A percentile compares a stretch with the other conserved stretches of the same genome.
These are phyloP conservation scores for Philopedon plagiatum DNA, from an alignment of 2,888 invertebrate species.

Conservation along the genomic window DNA sequence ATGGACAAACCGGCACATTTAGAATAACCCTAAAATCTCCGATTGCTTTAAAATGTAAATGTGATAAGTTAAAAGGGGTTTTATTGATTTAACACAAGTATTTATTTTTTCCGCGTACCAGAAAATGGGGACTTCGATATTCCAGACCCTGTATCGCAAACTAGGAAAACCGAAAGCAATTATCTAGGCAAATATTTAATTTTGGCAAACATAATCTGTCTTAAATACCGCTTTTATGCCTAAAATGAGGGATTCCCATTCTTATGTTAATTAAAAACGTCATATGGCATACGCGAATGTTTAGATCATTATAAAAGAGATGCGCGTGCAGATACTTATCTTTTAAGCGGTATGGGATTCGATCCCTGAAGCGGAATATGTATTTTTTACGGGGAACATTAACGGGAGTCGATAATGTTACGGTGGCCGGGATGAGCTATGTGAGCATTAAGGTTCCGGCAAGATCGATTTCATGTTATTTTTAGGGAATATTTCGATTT, in stretches of 20 bases:
- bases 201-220: slow-evolving; percentile 2
- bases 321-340: slow-evolving; percentile 12
- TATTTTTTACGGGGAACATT: neutral
- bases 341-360: slow-evolving; percentile 1
- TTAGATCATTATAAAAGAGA: slow-evolving; percentile 5
- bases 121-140: too few relatives aligned
- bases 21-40: too few relatives aligned
- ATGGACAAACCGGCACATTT: too few relatives aligned
- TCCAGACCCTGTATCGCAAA: too few relatives aligned
- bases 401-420: neutral
- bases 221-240: slow-evolving; percentile 8
- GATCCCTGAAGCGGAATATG: neutral
- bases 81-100: too few relatives aligned
- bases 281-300: slow-evolving; percentile 1
- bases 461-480: too few relatives aligned
- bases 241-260: slow-evolving; percentile 3
- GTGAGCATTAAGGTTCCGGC: too few relatives aligned
- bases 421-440: too few relatives aligned
- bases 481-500: too few relatives aligned
- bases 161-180: neutral
- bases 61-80: too few relatives aligned
- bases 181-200: slow-evolving; percentile 5
- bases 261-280: slow-evolving; percentile 13
- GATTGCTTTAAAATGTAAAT: too few relatives aligned
- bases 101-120: too few relatives aligned